Evolutionary conservation across 2,113 vertebrate species (phyloP), one percentile per base, ranked within the genome.

Genomic region (Nanorana parkeri): DNA sequence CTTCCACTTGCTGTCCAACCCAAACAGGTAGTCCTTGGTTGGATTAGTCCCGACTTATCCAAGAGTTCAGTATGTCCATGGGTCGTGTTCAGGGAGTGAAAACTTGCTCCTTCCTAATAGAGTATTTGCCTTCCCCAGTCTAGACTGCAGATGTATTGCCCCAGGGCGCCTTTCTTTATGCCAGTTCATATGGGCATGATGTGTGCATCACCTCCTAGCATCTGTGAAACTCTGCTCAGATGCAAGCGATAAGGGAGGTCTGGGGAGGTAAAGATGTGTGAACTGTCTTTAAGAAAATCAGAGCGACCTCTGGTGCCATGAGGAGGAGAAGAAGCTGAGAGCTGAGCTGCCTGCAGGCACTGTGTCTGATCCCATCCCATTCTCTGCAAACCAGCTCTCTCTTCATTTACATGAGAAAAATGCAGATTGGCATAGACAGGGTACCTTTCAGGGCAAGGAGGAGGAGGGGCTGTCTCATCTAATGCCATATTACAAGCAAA

Each of bases 291-390:
- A 84, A 84, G 87, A 68, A 84, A 79, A 84, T 77, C 85, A 84
- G 84, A 85, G 87, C 84, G 85, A 88, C 87, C 87, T 86, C 80
- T 85, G 86, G 78, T 79, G 86, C 86, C 83, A 83, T 47, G 21
- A 83, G 61, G 71, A 64, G 73, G 86, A 81, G 84, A 80, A 80
- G 56, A 84, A 80, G 84, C 81, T 75, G 81, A 84, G 84, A 83
- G 47, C 72, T 64, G 28, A 80, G 85, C 47, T 68, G 77, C 74
- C 78, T 78, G 67, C 73, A 71, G 86, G 79, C 84, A 79, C 58
- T 71, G 65, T 80, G 84, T 85, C 82, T 77, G 78, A 78, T 77
- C 79, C 82, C 75, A 82, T 82, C 80, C 71, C 61, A 85, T 80
- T 78, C 84, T 77, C 68, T 82, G 86, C 84, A 79, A 83, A 83